Evolutionary conservation across 2,888 invertebrate species (phyloP).

Genomic region (Trichogramma dendrolimi): DNA sequence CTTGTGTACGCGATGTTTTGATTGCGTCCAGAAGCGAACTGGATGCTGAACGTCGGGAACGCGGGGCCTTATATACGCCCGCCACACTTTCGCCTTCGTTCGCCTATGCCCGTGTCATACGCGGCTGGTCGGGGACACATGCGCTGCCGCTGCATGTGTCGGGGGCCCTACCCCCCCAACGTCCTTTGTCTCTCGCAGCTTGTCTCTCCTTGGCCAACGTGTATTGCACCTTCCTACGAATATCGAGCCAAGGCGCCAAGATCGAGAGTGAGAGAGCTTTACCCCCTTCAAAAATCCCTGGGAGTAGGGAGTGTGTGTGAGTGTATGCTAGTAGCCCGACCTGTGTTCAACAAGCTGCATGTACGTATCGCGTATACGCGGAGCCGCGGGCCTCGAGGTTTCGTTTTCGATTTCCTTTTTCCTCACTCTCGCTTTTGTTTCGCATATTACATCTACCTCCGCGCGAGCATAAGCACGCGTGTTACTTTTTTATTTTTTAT

Average conservation of each 20-base stretch:
- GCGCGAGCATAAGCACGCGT: background rate
- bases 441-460: background rate
- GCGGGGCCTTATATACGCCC: constrained; percentile 58
- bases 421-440: background rate
- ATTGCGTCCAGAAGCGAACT: constrained; percentile 59
- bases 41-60: constrained; percentile 55
- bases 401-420: constrained; percentile 27
- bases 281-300: too few relatives aligned
- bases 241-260: too few relatives aligned
- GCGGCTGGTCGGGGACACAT: constrained; percentile 8
- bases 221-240: background rate
- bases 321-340: too few relatives aligned
- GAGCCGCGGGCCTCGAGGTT: constrained; percentile 12
- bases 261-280: constrained; percentile 1
- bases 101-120: constrained; percentile 25
- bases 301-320: too few relatives aligned
- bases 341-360: too few relatives aligned
- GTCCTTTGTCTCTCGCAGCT: constrained; percentile 45
- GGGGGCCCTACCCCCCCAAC: constrained; percentile 42
- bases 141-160: background rate
- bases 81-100: constrained; percentile 57
- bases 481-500: too few relatives aligned
- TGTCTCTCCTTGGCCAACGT: constrained; percentile 26
- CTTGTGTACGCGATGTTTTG: constrained; percentile 49
- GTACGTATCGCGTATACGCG: background rate